Percentiles rank a stretch among this genome's conserved stretches.
Conservation (phyloP, 2,888 invertebrate genomes). For the Eucera pruinosa region DNA sequence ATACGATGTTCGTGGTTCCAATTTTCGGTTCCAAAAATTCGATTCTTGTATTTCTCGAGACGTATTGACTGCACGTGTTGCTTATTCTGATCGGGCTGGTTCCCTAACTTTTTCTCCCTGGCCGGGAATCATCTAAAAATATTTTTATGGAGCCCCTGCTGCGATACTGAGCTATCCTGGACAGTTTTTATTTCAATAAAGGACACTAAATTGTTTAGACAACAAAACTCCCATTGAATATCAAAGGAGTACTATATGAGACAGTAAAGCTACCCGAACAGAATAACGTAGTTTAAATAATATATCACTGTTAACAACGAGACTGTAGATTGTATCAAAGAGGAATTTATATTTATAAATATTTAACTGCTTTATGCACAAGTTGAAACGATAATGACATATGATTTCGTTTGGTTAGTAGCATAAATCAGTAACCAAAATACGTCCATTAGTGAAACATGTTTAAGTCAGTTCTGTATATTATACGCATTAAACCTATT, state of each 20-base stretch:
- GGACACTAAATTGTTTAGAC: slow-evolving; percentile 16
- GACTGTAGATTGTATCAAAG: not conserved
- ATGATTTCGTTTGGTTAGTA: not conserved
- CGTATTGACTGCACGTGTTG: slow-evolving; percentile 77
- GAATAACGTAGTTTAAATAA: too few species aligned
- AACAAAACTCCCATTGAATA: not conserved
- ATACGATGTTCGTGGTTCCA: slow-evolving; percentile 25
- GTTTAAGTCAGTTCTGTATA: not conserved
- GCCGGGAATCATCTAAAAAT: slow-evolving; percentile 80
- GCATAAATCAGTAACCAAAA: not conserved
- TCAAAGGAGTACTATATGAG: not conserved
- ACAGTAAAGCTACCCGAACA: not conserved
- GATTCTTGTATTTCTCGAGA: slow-evolving; percentile 77
- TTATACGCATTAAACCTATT: too few species aligned
- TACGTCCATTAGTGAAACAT: not conserved
- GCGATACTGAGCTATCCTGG: slow-evolving; percentile 69
- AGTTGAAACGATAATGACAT: slow-evolving; percentile 6
- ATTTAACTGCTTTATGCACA: not conserved
- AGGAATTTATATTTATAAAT: not conserved
- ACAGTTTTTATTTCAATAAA: slow-evolving; percentile 32
- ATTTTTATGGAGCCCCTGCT: slow-evolving; percentile 84
- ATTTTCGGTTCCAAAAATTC: slow-evolving; percentile 63
- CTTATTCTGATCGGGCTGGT: slow-evolving; percentile 74
- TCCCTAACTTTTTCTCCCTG: slow-evolving; percentile 48
- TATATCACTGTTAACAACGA: too few species aligned